Base-by-base conservation (phyloP, 2,888 invertebrate species). In the Eupithecia subumbrata region DNA sequence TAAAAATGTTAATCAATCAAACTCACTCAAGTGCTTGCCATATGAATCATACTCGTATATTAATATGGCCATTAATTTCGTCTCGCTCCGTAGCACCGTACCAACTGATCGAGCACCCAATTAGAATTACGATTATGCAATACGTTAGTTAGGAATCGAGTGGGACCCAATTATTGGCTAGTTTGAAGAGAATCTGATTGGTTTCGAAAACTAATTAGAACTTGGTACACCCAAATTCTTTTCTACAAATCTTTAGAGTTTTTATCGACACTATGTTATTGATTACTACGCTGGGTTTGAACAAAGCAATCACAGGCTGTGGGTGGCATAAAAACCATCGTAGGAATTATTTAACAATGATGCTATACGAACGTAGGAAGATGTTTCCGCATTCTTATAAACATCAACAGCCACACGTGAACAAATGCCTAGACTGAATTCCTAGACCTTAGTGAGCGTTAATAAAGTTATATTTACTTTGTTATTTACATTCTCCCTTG, bases 81-180 rank as follows among this genome's bases (percentile, higher is more conserved):
- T 71, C 66, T 75, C 66, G 48, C 79, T 71, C 76, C 77, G 70
- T 72, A 75, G 71, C 80, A 71, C 45, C 71, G 60, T 37, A 70
- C 71, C 34, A 18, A 34, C 40, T 78, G 68, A 78, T 76, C 72
- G 74, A 75, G 75, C 56, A 73, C 76, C 68, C 48, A 67, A 68
- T 67, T 16, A 72, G 43, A 75, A 60, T 74, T 74, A 75, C 71
- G 78, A 73, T 69, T 71, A 69, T 76, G 66, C 43, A 68, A 71
- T 72, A 69, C 25, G 74, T 70, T 66, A 66, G 60, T 72, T 76
- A 72, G 45, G 63, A 40, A 69, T 73, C 52, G 43, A 72, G 70
- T 76, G 16, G 63, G 25, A 14, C 25, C n/a, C 25, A 40, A 68
- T 67, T 37, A 73, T 75, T 73, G 71, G 73, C 69, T 72, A 40